Evolutionary conservation across 2,797 vertebrate genomes (phyloP), one percentile per base, ranked within the genome.

Genomic region (Kryptolebias ocellatus): DNA sequence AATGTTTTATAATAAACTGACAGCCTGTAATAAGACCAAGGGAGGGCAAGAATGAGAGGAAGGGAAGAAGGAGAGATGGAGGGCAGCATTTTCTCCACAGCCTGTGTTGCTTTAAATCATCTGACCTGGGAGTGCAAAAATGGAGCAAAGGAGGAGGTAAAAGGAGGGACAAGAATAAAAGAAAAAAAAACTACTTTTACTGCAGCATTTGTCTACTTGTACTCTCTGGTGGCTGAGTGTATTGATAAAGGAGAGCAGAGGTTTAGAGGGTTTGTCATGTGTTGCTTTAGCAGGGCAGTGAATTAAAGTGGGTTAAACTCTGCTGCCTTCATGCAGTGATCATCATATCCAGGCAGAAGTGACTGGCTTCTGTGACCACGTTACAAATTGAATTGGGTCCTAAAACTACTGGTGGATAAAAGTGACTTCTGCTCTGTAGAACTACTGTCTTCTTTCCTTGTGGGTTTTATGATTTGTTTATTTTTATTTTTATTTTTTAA

Each of bases 1-100:
- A 89, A 93, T 95, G 93, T 86, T 94, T 95, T 95, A 95, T 94
- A 93, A 92, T 95, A 95, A 95, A 95, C 93, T 93, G 95, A 94
- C 94, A 95, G 94, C 87, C 85, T 64, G 68, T 94, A 95, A 95
- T 92, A 94, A 95, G 92, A 90, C 87, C 80, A 69, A 81, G 85
- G 79, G 82, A 90, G 85, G 83, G 85, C 78, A 72, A 90, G 84
- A 90, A 89, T 80, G 84, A 83, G 86, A 67, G 65, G 67, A 69
- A 47, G 66, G 64, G 65, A 73, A 53, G 67, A 61, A 66, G 74
- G 64, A 74, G 78, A 78, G 77, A 76, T 67, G 78, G 79, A 77
- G 79, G 87, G 74, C 80, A 78, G 80, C 81, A 75, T 83, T 85
- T 87, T 84, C 71, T 84, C 70, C 72, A 86, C 83, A 81, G 80